phyloP scores from a whole-genome alignment of 1,140 invertebrate species.

The Galleria mellonella region DNA sequence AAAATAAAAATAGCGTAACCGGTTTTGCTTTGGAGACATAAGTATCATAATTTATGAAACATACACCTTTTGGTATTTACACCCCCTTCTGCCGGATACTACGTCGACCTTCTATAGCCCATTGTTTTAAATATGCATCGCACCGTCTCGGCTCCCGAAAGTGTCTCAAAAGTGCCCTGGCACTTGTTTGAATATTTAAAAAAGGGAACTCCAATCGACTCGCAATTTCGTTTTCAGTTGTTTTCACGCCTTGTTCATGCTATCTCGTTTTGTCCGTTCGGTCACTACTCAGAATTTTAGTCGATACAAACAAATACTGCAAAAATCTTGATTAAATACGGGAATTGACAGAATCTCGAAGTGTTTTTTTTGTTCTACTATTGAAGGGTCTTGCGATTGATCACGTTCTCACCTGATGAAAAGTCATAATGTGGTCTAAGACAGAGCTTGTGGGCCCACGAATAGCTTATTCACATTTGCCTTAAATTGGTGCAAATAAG shows the following conservation, averaged over 20 bases:
- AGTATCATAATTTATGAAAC: slow-evolving; percentile 14
- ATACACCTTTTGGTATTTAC: slow-evolving; percentile 9
- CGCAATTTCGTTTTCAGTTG: slow-evolving; percentile 30
- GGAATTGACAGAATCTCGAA: too few species aligned
- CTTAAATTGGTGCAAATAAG: too few species aligned
- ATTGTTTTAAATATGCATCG: slow-evolving; percentile 59
- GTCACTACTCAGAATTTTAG: neutral
- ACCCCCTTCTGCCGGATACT: slow-evolving; percentile 2
- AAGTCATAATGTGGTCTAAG: too few species aligned
- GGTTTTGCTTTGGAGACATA: neutral
- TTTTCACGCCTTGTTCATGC: slow-evolving; percentile 5
- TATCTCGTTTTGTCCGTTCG: neutral
- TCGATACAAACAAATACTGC: too few species aligned
- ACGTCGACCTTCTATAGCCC: slow-evolving; percentile 12
- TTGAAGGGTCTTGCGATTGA: too few species aligned
- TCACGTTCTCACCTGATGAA: too few species aligned
- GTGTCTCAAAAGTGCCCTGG: slow-evolving; percentile 47
- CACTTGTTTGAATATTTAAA: slow-evolving; percentile 64
- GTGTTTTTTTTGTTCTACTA: too few species aligned
- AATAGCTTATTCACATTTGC: too few species aligned
- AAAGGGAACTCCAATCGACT: slow-evolving; percentile 44
- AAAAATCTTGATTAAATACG: too few species aligned
- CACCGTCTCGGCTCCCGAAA: slow-evolving; percentile 36
- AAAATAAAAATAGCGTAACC: too few species aligned
- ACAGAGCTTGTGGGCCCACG: too few species aligned